These are phyloP conservation scores for Apotomis turbidana DNA, from an alignment of 2,888 invertebrate genomes.

Conservation along the genomic window DNA sequence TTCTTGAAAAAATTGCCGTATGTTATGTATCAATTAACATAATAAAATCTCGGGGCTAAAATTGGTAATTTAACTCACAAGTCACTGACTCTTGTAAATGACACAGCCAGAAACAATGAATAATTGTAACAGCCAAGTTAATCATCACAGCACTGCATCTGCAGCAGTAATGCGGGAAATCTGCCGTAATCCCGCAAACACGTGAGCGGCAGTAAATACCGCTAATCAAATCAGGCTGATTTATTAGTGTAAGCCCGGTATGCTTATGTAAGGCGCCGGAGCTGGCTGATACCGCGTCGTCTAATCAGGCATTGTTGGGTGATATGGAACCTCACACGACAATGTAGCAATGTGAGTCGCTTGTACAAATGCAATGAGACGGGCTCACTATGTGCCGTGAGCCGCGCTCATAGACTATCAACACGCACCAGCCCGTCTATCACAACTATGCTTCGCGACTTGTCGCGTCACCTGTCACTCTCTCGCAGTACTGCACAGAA, in stretches of 20 bases:
- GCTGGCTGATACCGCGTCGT: conserved; percentile 57
- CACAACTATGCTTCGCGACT: no score
- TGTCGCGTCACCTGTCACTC: no score
- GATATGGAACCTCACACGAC: no score
- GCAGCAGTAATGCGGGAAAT: conserved; percentile 53
- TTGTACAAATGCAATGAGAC: no score
- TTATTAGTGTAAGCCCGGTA: conserved; percentile 70
- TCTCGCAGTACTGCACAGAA: no score
- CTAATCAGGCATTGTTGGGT: conserved; percentile 45
- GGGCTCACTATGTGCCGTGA: no score
- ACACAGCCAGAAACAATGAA: conserved; percentile 22
- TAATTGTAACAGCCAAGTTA: conserved; percentile 47
- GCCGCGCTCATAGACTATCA: no score
- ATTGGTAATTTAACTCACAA: not conserved
- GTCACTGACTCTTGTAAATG: not conserved
- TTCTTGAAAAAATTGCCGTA: no score
- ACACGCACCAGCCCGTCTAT: no score
- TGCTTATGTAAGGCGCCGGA: conserved; percentile 71
- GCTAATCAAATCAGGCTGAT: conserved; percentile 74
- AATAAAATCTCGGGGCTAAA: no score
- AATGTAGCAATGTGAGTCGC: no score
- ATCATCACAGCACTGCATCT: conserved; percentile 43
- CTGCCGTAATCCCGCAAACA: conserved; percentile 57
- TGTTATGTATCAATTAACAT: no score
- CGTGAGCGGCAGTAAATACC: conserved; percentile 62